Evolutionary conservation across 2,113 vertebrate species (phyloP).

Genomic region (Gobio gobio): DNA sequence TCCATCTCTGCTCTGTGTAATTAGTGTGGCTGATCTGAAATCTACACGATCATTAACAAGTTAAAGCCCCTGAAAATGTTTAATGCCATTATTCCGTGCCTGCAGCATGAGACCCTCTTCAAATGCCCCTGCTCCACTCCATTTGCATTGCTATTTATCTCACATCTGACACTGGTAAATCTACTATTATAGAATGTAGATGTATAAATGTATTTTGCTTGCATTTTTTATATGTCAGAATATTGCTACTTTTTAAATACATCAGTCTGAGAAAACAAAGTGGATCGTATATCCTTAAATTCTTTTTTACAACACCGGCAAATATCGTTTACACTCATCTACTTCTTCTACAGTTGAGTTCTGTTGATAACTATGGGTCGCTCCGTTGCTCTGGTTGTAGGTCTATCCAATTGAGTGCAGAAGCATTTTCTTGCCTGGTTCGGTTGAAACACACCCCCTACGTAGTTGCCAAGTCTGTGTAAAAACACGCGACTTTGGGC

Average conservation of each 20-base stretch:
- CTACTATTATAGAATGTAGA: neutral
- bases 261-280: neutral
- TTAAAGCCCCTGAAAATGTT: slow-evolving; percentile 24
- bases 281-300: too few species aligned
- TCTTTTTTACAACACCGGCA: too few species aligned
- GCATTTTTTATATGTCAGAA: neutral
- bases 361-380: too few species aligned
- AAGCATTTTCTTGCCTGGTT: too few species aligned
- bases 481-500: too few species aligned
- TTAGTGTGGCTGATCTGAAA: slow-evolving; percentile 45
- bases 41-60: slow-evolving; percentile 47
- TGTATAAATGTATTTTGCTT: neutral
- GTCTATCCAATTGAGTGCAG: too few species aligned
- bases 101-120: neutral
- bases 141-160: neutral
- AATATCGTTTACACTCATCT: too few species aligned
- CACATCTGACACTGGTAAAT: neutral
- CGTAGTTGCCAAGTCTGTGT: too few species aligned
- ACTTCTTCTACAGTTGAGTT: too few species aligned
- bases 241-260: neutral
- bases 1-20: slow-evolving; percentile 40
- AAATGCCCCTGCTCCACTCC: neutral
- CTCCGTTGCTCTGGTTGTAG: too few species aligned
- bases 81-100: neutral
- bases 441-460: too few species aligned